Conservation (phyloP, 2,113 vertebrate genomes). For the Lepus europaeus region DNA sequence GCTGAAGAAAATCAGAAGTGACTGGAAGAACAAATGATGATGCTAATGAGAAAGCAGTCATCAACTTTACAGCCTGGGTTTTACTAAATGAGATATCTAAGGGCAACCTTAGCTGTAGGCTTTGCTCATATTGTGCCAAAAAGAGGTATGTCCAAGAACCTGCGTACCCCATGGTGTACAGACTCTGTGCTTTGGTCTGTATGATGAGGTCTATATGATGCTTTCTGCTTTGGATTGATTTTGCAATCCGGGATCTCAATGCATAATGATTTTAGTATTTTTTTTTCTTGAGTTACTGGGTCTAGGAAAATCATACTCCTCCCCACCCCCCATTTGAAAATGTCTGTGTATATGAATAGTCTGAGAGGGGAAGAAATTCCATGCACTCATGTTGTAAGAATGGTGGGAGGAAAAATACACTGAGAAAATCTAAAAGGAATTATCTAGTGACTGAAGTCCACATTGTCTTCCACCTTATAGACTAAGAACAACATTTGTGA, state of each 20-base stretch:
- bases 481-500: slow-evolving; percentile 66
- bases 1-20: slow-evolving; percentile 38
- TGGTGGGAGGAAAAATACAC: background rate
- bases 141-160: background rate
- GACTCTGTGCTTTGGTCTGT: background rate
- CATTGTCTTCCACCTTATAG: slow-evolving; percentile 66
- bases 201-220: background rate
- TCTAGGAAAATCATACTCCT: slow-evolving; percentile 53
- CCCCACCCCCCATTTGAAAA: slow-evolving; percentile 10
- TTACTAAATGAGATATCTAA: background rate
- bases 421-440: slow-evolving; percentile 57
- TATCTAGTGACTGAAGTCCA: slow-evolving; percentile 66
- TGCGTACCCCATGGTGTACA: background rate
- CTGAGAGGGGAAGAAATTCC: slow-evolving; percentile 20
- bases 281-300: background rate
- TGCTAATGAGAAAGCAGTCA: slow-evolving; percentile 45
- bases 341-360: slow-evolving; percentile 26
- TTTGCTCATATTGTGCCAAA: background rate
- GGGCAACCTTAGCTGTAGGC: background rate
- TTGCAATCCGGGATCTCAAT: slow-evolving; percentile 3
- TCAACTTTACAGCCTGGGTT: slow-evolving; percentile 12
- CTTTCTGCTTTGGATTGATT: slow-evolving; percentile 27
- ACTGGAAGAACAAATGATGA: slow-evolving; percentile 33
- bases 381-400: background rate
- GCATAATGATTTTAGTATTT: background rate